Evolutionary conservation across 1,140 invertebrate species (phyloP), one percentile per base, ranked within the genome.

Genomic region (Zelostemma sp.): DNA sequence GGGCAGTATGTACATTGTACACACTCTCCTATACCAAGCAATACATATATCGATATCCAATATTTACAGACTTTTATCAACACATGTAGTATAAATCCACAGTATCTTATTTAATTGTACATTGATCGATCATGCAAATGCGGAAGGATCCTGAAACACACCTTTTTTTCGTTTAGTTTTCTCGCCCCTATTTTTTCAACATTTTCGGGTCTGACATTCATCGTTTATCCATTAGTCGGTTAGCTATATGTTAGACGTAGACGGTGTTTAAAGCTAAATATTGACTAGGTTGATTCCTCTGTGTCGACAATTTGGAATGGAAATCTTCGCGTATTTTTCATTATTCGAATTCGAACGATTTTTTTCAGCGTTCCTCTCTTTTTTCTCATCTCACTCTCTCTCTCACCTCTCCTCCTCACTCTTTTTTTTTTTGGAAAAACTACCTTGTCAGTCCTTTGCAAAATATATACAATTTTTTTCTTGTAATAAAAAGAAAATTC

Each of bases 231-330:
- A 72, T n/a, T 78, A 71, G 62, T 74, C 68, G 60, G 62, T 67
- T 75, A 63, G 58, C 54, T 64, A 60, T 64, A 69, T 56, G 63
- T 69, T 69, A 64, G 61, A 69, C 67, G 60, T 75, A 67, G 77
- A 74, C 67, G 68, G 74, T 77, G 75, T 81, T 82, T 85, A 85
- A 84, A 85, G 83, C 83, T 85, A 83, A 80, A 67, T 84, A 84
- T 85, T 85, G 82, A 85, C 83, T 84, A 85, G 82, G 80, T 83
- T 79, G 78, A 73, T 73, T 71, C 58, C 69, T 58, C 62, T 58
- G 62, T 71, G 62, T 66, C 62, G 54, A 65, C 57, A 35, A 71
- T 71, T 66, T 66, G 58, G 49, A 66, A 71, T 64, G 53, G 56
- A 71, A 71, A 61, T 58, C 58, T 35, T 71, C 54, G 53, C 58